Evolutionary conservation across 2,113 vertebrate species (phyloP).

Genomic region (Hippocampus abdominalis): DNA sequence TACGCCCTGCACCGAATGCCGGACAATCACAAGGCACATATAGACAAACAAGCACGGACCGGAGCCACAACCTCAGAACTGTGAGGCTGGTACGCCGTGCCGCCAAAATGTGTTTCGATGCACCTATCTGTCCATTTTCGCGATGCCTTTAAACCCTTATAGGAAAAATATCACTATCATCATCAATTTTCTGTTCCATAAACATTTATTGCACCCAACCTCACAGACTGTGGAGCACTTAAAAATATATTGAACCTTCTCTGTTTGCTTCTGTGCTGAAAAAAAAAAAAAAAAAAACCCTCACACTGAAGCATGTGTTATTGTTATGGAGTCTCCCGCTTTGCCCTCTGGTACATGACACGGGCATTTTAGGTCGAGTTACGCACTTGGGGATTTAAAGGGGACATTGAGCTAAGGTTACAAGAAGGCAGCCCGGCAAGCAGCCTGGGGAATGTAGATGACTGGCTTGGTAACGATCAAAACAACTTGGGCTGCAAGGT

Average conservation of each 20-base stretch:
- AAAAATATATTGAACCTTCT: background rate
- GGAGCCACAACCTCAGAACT: no score
- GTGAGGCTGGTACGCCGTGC: no score
- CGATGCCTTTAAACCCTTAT: background rate
- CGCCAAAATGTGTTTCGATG: no score
- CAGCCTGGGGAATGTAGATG: constrained; percentile 47
- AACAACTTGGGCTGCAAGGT: background rate
- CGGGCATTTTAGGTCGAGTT: constrained; percentile 64
- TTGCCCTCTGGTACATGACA: constrained; percentile 51
- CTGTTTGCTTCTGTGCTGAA: background rate
- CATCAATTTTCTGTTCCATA: background rate
- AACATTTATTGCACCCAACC: background rate
- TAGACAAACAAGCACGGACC: no score
- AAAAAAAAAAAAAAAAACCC: background rate
- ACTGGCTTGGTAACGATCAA: constrained; percentile 15
- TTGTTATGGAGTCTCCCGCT: constrained; percentile 22
- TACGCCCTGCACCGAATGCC: no score
- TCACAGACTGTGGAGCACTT: background rate
- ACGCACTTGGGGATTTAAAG: constrained; percentile 58
- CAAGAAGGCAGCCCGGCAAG: constrained; percentile 30
- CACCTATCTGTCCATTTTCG: background rate
- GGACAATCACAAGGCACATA: no score
- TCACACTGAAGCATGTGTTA: constrained; percentile 27
- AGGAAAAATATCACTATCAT: background rate
- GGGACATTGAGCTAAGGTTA: constrained; percentile 55